Evolutionary conservation across 2,888 invertebrate genomes (phyloP), one percentile per base, ranked within the genome.

Genomic region (Amphipyra tragopoginis): DNA sequence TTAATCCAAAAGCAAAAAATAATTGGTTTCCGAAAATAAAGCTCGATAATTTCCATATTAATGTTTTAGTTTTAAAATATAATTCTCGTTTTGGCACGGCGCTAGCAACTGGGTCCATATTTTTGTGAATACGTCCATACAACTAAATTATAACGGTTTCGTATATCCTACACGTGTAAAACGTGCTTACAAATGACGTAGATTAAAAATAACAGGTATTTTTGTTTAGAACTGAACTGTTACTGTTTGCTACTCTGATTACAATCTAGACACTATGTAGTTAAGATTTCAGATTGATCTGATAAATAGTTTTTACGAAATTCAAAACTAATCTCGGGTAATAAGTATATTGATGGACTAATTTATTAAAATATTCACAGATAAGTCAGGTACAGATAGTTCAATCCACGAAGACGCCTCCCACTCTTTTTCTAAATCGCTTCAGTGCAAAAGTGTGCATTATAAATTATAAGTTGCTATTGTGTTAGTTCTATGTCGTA

Each of bases 131-230:
- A 50, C 45, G 49, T 58, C 39, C 62, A 47, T 52, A 56, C 43
- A 56, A 52, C 42, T 47, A 56, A n/a, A 49, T 53, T 50, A 64
- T 58, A 64, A 64, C 64, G 58, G 64, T 64, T 54, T 50, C 54
- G 58, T 48, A 39, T 40, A 44, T 34, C 9, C 26, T 44, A 64
- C 53, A 58, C 53, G 45, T 64, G 58, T 50, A 58, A 58, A 44
- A 39, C 26, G 54, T 50, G 49, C 50, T 50, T 33, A 58, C 44
- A 64, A 64, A 58, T 26, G n/a, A 53, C 13, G 26, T 29, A 45
- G 43, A 26, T 14, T 29, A 51, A 29, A 21, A 50, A 50, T 9
- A 40, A 29, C 13, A 10, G 39, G 13, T 40, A 14, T 51, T 29
- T 29, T 9, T 26, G 39, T 26, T 26, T 5, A 21, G 15, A 10